A percentile compares a stretch with the other conserved stretches of the same genome.
phyloP scores from a whole-genome alignment of 2,113 vertebrate genomes.

The Peucedramus taeniatus region DNA sequence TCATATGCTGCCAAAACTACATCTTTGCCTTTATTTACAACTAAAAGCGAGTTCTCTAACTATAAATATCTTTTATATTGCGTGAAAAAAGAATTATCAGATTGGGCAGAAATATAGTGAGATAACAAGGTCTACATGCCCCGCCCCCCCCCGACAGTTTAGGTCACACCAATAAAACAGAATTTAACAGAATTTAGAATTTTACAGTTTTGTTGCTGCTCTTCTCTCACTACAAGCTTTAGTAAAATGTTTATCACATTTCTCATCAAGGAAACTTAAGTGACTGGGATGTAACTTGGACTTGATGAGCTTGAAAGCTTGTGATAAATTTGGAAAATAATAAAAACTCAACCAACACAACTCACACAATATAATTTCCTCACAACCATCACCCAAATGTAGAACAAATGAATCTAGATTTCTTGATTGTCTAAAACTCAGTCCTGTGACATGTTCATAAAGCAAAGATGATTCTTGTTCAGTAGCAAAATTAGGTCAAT shows the following conservation, averaged over 20 bases:
- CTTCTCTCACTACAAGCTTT: background rate
- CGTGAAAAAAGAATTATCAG: background rate
- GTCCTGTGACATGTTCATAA: background rate
- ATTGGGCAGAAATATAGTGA: background rate
- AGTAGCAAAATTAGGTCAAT: background rate
- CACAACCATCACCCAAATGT: background rate
- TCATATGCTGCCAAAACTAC: background rate
- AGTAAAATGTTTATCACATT: background rate
- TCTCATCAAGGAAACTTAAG: background rate
- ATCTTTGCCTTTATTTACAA: background rate
- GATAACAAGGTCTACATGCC: background rate
- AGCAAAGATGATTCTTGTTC: background rate
- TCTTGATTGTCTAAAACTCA: background rate
- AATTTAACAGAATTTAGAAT: background rate
- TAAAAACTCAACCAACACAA: background rate
- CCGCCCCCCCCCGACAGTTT: background rate
- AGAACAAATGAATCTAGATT: background rate
- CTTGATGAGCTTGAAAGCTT: background rate
- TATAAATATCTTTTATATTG: background rate
- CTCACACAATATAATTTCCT: background rate
- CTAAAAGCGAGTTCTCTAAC: background rate
- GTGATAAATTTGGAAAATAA: background rate
- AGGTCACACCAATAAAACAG: background rate
- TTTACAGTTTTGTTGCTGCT: background rate
- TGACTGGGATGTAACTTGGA: background rate